A percentile compares a stretch with the other conserved stretches of the same genome.
Evolutionary conservation across 2,888 invertebrate genomes (phyloP).

Genomic region (Chironomus tentans): DNA sequence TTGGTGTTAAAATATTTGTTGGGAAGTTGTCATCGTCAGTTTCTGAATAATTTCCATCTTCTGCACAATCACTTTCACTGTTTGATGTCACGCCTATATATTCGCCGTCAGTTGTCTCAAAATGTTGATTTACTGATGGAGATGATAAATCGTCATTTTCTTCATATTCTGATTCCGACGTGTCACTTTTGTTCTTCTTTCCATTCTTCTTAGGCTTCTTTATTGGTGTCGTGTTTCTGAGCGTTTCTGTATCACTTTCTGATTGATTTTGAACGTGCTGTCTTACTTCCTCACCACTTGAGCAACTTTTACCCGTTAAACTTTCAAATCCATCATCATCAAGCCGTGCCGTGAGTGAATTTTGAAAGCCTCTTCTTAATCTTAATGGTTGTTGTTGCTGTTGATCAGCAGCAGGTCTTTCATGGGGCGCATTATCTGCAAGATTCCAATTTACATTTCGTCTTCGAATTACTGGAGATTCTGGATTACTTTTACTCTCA

Average conservation of each 20-base stretch:
- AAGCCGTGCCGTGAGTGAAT: background rate
- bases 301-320: constrained; percentile 61
- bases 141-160: constrained; percentile 50
- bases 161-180: constrained; percentile 37
- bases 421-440: constrained; percentile 33
- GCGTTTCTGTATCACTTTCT: constrained; percentile 28
- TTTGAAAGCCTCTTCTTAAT: background rate
- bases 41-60: constrained; percentile 42
- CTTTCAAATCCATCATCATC: constrained; percentile 77
- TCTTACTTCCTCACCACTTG: constrained; percentile 48
- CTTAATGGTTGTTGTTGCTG: background rate
- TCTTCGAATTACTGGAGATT: constrained; percentile 32
- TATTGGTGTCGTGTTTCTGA: background rate
- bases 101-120: constrained; percentile 59
- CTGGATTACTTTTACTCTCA: background rate
- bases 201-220: background rate
- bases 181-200: background rate
- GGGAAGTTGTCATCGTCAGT: constrained; percentile 57
- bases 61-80: constrained; percentile 65
- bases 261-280: constrained; percentile 10
- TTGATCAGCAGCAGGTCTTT: background rate
- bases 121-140: constrained; percentile 41
- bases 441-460: constrained; percentile 42
- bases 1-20: constrained; percentile 63
- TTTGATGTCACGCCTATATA: constrained; percentile 86